These are phyloP conservation scores for Sthenelais limicola DNA, from an alignment of 2,888 invertebrate species.

Conservation along the genomic window DNA sequence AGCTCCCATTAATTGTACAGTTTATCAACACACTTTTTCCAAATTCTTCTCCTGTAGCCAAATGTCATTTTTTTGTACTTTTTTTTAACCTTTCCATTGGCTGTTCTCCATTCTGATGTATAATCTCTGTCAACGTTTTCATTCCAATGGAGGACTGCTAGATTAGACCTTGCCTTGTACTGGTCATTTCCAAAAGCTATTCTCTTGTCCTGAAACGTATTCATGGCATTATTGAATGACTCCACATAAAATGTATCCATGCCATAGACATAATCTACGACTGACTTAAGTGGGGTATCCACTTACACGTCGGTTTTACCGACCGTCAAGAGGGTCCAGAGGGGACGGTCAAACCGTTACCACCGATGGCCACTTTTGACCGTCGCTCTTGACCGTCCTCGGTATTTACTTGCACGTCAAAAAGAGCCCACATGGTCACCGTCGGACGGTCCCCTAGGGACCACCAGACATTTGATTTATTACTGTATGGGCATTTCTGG, in stretches of 20 bases:
- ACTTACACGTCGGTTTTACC: too few species aligned
- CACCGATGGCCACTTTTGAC: too few species aligned
- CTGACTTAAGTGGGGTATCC: too few species aligned
- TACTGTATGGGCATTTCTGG: too few species aligned
- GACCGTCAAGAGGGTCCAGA: too few species aligned
- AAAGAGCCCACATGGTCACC: too few species aligned
- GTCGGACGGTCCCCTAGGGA: too few species aligned
- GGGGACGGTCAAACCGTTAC: too few species aligned
- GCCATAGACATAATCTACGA: background rate
- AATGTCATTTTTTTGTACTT: background rate
- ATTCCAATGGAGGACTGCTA: constrained; percentile 1
- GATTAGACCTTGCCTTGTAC: background rate
- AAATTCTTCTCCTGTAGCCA: background rate
- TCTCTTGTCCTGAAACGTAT: background rate
- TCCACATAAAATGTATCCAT: constrained; percentile 2
- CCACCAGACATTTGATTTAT: too few species aligned
- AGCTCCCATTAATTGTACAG: background rate
- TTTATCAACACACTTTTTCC: background rate
- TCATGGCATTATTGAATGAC: background rate
- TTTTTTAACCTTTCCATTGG: background rate
- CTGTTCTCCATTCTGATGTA: background rate
- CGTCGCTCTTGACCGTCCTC: too few species aligned
- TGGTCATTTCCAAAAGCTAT: background rate
- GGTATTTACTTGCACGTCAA: too few species aligned
- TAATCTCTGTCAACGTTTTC: background rate